A percentile compares a stretch with the other conserved stretches of the same genome.
phyloP scores from a whole-genome alignment of 2,113 vertebrate species.

The Phainopepla nitens region DNA sequence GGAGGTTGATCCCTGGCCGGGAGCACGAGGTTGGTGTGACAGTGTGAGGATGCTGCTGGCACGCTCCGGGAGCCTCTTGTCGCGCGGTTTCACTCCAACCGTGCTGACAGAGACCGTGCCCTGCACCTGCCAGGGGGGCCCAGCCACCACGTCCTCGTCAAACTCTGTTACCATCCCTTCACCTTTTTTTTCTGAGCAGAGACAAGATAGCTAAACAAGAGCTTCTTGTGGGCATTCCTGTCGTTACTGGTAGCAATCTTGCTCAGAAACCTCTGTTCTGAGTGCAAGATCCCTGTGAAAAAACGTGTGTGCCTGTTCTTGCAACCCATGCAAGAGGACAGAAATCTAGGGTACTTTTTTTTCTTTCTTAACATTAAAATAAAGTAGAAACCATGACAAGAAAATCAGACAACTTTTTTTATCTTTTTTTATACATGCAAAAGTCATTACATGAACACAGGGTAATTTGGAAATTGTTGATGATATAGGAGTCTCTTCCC shows the following conservation, averaged over 20 bases:
- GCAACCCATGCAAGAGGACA: neutral
- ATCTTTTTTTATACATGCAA: neutral
- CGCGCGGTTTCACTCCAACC: accelerated
- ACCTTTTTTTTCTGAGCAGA: neutral
- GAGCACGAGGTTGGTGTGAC: neutral
- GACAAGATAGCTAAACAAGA: slow-evolving; percentile 16
- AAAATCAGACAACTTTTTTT: neutral
- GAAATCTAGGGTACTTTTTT: neutral
- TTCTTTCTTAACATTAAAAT: neutral
- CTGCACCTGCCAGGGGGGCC: neutral
- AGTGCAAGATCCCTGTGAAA: neutral
- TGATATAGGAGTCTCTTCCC: neutral
- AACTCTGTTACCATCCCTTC: neutral
- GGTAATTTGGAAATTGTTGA: slow-evolving; percentile 7
- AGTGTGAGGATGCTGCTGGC: neutral
- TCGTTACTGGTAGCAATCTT: neutral
- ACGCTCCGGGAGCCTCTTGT: accelerated
- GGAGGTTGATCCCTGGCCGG: neutral
- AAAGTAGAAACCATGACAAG: neutral
- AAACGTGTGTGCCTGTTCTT: neutral
- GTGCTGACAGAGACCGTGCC: neutral
- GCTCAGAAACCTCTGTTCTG: neutral
- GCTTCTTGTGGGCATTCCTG: neutral
- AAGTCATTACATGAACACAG: neutral
- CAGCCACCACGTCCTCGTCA: neutral